phyloP scores from a whole-genome alignment of 2,888 invertebrate genomes.

The Marronus borbonicus region DNA sequence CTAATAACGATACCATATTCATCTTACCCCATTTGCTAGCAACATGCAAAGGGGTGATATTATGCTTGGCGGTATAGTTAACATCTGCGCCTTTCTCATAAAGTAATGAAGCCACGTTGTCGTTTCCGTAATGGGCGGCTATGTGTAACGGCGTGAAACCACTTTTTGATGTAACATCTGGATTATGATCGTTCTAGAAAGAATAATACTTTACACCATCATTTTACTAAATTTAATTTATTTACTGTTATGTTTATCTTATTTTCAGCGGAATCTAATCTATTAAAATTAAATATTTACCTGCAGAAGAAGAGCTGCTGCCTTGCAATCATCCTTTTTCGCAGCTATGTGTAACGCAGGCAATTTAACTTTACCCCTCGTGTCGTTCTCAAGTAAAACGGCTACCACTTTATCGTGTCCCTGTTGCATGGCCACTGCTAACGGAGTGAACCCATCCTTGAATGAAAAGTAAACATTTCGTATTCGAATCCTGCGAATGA shows the following conservation, averaged over 20 bases:
- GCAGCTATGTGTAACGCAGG: slow-evolving; percentile 99
- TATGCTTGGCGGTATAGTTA: slow-evolving; percentile 96
- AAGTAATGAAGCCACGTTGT: slow-evolving; percentile 91
- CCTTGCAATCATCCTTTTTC: slow-evolving; percentile 98
- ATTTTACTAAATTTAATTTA: too few relatives aligned
- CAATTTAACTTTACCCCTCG: slow-evolving; percentile 94
- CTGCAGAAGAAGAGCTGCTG: slow-evolving; percentile 92
- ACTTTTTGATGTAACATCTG: slow-evolving; percentile 96
- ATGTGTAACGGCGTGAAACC: slow-evolving; percentile 99
- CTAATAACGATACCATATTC: slow-evolving; percentile 90
- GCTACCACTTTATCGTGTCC: slow-evolving; percentile 98
- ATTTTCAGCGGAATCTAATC: too few relatives aligned
- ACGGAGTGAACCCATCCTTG: slow-evolving; percentile 97
- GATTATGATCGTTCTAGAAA: slow-evolving; percentile 90
- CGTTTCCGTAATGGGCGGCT: slow-evolving; percentile 98
- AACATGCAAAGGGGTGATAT: slow-evolving; percentile 98
- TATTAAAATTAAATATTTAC: slow-evolving; percentile 66
- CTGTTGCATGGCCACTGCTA: slow-evolving; percentile 99
- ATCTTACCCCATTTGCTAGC: slow-evolving; percentile 99
- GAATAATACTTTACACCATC: not conserved
- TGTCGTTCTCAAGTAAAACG: slow-evolving; percentile 95
- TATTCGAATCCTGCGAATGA: not conserved
- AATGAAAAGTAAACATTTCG: slow-evolving; percentile 42
- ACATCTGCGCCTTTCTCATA: slow-evolving; percentile 95
- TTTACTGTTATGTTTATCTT: not conserved